Evolutionary conservation across 2,113 vertebrate species (phyloP).

Genomic region (Ptyas mucosa): DNA sequence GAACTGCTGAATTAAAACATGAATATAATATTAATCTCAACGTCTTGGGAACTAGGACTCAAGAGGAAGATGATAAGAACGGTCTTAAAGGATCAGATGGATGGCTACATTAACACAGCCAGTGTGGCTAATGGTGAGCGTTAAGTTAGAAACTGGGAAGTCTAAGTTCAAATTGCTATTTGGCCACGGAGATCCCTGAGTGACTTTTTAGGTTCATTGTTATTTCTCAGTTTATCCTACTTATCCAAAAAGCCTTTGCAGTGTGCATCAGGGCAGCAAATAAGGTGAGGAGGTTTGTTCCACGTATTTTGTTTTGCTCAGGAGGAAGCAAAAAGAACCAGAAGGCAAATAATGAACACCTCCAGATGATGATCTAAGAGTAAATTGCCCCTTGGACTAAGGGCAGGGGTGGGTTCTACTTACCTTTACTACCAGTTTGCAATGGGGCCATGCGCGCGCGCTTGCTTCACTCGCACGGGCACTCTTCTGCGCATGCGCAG

Average conservation of each 20-base stretch:
- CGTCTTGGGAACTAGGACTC: background rate
- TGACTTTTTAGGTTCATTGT: background rate
- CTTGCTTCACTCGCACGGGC: too few species aligned
- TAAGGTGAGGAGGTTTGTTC: background rate
- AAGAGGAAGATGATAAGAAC: background rate
- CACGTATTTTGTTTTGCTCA: background rate
- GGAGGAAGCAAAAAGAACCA: background rate
- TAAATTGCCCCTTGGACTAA: too few species aligned
- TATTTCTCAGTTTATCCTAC: background rate
- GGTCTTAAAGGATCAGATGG: background rate
- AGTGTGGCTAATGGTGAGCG: background rate
- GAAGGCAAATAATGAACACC: background rate
- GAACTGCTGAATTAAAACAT: background rate
- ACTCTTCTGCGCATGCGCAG: too few species aligned
- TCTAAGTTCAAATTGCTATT: background rate
- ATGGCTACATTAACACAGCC: background rate
- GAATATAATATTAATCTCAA: background rate
- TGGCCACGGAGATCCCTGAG: background rate
- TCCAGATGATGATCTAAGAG: background rate
- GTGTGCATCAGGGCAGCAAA: background rate
- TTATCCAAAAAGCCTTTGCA: slow-evolving; percentile 43
- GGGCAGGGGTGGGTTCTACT: background rate
- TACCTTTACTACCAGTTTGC: too few species aligned
- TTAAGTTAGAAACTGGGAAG: background rate
- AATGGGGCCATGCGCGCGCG: too few species aligned